Conservation (phyloP, 2,888 invertebrate species). For the Xylota sylvarum region DNA sequence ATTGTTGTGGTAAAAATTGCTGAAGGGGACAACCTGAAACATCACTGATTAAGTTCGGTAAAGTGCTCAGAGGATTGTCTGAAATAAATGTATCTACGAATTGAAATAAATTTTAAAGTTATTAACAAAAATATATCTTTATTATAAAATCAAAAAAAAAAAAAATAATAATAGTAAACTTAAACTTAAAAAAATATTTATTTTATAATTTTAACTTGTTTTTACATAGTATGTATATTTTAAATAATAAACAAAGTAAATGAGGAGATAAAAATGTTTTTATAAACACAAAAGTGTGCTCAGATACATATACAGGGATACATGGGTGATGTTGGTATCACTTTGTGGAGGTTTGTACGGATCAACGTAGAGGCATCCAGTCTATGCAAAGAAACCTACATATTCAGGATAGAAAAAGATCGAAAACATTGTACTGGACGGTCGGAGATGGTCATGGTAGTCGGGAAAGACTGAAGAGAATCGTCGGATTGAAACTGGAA, state of each 20-base stretch:
- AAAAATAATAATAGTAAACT: background rate
- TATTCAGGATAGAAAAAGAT: too few relatives aligned
- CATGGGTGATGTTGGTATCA: background rate
- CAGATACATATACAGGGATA: background rate
- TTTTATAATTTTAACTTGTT: background rate
- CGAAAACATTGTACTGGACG: too few relatives aligned
- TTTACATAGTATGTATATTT: background rate
- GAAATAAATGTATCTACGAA: background rate
- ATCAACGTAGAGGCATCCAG: too few relatives aligned
- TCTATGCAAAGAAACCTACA: too few relatives aligned
- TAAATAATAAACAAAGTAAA: background rate
- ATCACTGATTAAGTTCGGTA: too few relatives aligned
- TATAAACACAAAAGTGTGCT: background rate
- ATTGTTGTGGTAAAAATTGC: too few relatives aligned
- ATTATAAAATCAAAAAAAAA: background rate
- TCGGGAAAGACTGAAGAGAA: too few relatives aligned
- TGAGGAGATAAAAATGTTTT: background rate
- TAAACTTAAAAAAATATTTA: background rate
- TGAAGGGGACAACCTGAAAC: too few relatives aligned
- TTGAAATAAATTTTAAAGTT: background rate
- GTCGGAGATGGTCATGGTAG: too few relatives aligned
- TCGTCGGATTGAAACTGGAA: too few relatives aligned
- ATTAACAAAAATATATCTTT: slow-evolving; percentile 16
- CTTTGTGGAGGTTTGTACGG: too few relatives aligned
- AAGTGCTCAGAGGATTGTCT: too few relatives aligned